Percentiles rank a stretch among this genome's conserved stretches.
These are phyloP conservation scores for Temnothorax rugatulus DNA, from an alignment of 2,888 invertebrate genomes.

Conservation along the genomic window DNA sequence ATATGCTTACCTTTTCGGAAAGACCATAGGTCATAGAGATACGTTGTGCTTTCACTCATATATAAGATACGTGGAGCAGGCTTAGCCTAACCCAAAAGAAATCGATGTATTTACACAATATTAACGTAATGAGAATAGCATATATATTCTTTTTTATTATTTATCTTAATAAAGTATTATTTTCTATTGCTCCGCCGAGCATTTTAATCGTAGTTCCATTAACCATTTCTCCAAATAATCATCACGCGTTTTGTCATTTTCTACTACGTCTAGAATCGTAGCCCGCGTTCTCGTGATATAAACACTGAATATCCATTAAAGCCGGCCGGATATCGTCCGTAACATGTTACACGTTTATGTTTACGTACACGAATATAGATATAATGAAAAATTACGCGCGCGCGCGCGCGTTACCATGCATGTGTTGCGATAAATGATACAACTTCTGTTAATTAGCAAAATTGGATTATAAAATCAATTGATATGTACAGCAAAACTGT, in stretches of 20 bases:
- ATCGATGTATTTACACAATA: background rate
- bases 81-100: background rate
- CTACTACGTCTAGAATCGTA: background rate
- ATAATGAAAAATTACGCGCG: constrained; percentile 1
- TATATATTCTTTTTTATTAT: background rate
- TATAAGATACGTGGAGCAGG: background rate
- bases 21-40: background rate
- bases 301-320: constrained; percentile 18
- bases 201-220: background rate
- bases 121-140: background rate
- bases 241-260: background rate
- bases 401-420: background rate
- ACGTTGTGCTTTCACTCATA: background rate
- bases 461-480: constrained; percentile 21
- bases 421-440: background rate
- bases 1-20: background rate
- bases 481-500: background rate
- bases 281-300: background rate
- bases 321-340: background rate
- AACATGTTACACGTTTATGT: background rate
- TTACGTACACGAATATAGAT: constrained; percentile 13
- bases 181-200: background rate
- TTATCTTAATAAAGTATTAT: background rate
- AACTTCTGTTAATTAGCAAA: constrained; percentile 26
- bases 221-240: background rate